Conservation (phyloP, 2,888 invertebrate genomes). For the Sarcophaga rosellei region DNA sequence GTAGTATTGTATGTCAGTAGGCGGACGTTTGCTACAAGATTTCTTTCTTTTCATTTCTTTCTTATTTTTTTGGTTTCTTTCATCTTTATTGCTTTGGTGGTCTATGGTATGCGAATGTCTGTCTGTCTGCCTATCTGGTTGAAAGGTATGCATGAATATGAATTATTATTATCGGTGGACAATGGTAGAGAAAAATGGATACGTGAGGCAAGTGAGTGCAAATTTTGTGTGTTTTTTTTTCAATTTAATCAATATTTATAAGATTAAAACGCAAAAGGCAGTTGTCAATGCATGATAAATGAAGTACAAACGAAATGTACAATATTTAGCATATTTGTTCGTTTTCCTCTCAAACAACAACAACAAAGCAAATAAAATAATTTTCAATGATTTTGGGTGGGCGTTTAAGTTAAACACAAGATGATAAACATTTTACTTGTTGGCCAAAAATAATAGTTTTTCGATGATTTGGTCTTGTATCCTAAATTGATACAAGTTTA, state of each 20-base stretch:
- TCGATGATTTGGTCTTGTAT: too few species aligned
- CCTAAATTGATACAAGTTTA: too few species aligned
- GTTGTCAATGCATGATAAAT: conserved; percentile 50
- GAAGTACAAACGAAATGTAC: conserved; percentile 16
- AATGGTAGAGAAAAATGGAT: conserved; percentile 39
- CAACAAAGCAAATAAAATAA: background rate
- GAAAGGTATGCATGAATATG: conserved; percentile 36
- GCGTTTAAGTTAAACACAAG: background rate
- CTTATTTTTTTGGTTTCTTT: conserved; percentile 19
- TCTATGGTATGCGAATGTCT: conserved; percentile 42
- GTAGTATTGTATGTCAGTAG: conserved; percentile 59
- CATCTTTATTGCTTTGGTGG: conserved; percentile 51
- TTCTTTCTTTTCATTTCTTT: conserved; percentile 2
- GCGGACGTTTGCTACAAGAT: conserved; percentile 55
- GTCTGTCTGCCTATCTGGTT: background rate
- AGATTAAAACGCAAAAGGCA: conserved; percentile 58
- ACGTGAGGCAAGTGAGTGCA: conserved; percentile 14
- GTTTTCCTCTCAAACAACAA: too few species aligned
- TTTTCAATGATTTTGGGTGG: background rate
- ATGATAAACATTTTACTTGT: background rate
- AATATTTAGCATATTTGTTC: background rate
- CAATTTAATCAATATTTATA: conserved; percentile 59
- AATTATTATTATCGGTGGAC: conserved; percentile 49
- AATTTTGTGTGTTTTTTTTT: background rate
- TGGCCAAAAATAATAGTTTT: background rate